Evolutionary conservation across 2,797 vertebrate genomes (phyloP), one percentile per base, ranked within the genome.

Genomic region (Heteromormyrus szaboi): DNA sequence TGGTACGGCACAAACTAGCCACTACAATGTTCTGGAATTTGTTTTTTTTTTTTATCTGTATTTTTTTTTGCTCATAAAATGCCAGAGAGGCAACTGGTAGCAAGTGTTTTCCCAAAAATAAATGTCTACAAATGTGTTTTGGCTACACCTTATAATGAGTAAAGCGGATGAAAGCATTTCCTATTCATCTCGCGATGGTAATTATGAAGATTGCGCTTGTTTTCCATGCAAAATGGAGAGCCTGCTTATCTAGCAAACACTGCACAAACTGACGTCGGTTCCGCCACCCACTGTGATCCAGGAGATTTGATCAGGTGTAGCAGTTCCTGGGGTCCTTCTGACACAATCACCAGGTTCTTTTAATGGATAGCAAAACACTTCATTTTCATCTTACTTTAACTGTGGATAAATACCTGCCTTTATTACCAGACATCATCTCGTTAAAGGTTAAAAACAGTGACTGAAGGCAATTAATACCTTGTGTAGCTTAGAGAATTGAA

Each of bases 111-210:
- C 17, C 86, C 86, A 44, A 65, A 62, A 86, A 25, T 22, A 84
- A 51, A 84, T 44, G 33, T 44, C 37, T 79, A 79, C 72, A 53
- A 76, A 51, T 19, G 29, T 19, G 86, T 54, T 33, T 46, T 37
- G 85, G 51, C 51, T 25, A 9, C 83, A 48, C 41, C 83, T 85
- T 25, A 12, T 51, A 87, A 59, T 41, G 33, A 87, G 56, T 37
- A 2, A 68, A 41, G 25, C 88, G 50, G 25, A 46, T 59, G 41
- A 88, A 59, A 84, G 79, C 14, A 12, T 62, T 44, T 89, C 81
- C 37, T 46, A 41, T 87, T 87, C 41, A 33, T 87, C 86, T 89
- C 68, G 88, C 65, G 12, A 86, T 53, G 83, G 44, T 72, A 87
- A 87, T 87, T 65, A 87, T 56, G 37, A 44, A 46, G 33, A 87